Percentiles rank a stretch among this genome's conserved stretches.
phyloP scores from a whole-genome alignment of 1,140 invertebrate genomes.

The Drosophila setifemur region DNA sequence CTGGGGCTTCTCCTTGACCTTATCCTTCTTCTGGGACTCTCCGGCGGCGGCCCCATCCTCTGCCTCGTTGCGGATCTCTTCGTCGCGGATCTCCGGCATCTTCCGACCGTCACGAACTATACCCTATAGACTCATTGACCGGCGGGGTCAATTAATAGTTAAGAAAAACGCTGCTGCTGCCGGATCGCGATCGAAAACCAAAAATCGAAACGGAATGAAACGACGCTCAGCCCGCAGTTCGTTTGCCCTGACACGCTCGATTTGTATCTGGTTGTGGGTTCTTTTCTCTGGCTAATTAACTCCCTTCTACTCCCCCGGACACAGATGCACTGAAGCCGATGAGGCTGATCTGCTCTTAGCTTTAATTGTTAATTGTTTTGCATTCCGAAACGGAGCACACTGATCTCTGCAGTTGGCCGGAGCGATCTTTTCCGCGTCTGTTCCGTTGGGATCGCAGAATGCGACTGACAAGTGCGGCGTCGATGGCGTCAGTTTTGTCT shows the following conservation, averaged over 20 bases:
- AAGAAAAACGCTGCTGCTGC: slow-evolving; percentile 19
- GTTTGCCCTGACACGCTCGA: slow-evolving; percentile 3
- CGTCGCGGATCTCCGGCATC: slow-evolving; percentile 38
- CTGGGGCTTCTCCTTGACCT: slow-evolving; percentile 40
- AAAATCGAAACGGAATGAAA: slow-evolving; percentile 18
- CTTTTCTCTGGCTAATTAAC: slow-evolving; percentile 32
- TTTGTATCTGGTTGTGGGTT: slow-evolving; percentile 23
- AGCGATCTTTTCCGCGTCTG: slow-evolving; percentile 3
- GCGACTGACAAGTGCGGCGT: slow-evolving; percentile 38
- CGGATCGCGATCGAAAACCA: slow-evolving; percentile 5
- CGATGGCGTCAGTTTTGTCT: slow-evolving; percentile 47
- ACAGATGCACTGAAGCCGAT: slow-evolving; percentile 24
- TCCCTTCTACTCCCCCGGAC: slow-evolving; percentile 11
- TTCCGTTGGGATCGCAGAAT: slow-evolving; percentile 43
- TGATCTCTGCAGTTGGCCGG: slow-evolving; percentile 5
- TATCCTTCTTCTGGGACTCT: not conserved
- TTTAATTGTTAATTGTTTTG: slow-evolving; percentile 35
- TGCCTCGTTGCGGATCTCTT: slow-evolving; percentile 8
- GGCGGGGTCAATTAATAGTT: slow-evolving; percentile 75
- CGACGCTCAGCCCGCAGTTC: slow-evolving; percentile 22
- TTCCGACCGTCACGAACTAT: slow-evolving; percentile 25
- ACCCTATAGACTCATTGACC: slow-evolving; percentile 62
- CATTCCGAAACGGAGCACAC: slow-evolving; percentile 27
- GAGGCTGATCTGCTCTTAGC: slow-evolving; percentile 13
- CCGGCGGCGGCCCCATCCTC: not conserved